Percentiles rank a stretch among this genome's conserved stretches.
Conservation (phyloP, 2,888 invertebrate species). For the Apamea anceps region DNA sequence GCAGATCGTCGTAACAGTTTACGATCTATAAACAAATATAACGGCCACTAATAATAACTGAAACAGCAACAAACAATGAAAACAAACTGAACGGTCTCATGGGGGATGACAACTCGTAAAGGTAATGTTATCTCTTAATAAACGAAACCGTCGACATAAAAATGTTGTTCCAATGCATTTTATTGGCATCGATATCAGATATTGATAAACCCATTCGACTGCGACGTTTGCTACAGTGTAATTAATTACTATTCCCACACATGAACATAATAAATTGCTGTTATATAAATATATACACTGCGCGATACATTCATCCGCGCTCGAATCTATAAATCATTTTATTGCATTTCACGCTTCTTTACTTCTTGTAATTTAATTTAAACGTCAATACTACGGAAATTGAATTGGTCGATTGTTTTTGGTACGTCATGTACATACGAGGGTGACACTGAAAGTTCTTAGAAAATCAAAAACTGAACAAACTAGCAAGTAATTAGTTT, state of each 20-base stretch:
- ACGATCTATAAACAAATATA: slow-evolving; percentile 89
- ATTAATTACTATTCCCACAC: slow-evolving; percentile 67
- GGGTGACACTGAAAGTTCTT: background rate
- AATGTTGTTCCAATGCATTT: slow-evolving; percentile 85
- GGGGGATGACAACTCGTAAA: slow-evolving; percentile 85
- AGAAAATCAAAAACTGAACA: too few relatives aligned
- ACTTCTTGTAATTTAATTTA: slow-evolving; percentile 46
- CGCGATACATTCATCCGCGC: slow-evolving; percentile 2
- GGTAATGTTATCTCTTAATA: slow-evolving; percentile 90
- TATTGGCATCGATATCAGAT: slow-evolving; percentile 78
- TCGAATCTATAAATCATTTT: slow-evolving; percentile 39
- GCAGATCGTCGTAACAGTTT: slow-evolving; percentile 86
- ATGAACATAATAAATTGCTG: slow-evolving; percentile 52
- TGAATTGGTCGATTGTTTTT: background rate
- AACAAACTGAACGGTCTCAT: slow-evolving; percentile 83
- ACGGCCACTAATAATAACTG: slow-evolving; percentile 89
- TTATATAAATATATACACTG: slow-evolving; percentile 24
- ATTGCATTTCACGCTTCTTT: slow-evolving; percentile 52
- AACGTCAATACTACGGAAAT: background rate
- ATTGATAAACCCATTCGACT: slow-evolving; percentile 82
- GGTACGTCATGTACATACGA: background rate
- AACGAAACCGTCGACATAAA: slow-evolving; percentile 85
- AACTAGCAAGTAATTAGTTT: too few relatives aligned
- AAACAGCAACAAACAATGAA: slow-evolving; percentile 89
- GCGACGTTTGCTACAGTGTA: slow-evolving; percentile 71